Evolutionary conservation across 2,113 vertebrate species (phyloP).

Genomic region (Proteles cristata): DNA sequence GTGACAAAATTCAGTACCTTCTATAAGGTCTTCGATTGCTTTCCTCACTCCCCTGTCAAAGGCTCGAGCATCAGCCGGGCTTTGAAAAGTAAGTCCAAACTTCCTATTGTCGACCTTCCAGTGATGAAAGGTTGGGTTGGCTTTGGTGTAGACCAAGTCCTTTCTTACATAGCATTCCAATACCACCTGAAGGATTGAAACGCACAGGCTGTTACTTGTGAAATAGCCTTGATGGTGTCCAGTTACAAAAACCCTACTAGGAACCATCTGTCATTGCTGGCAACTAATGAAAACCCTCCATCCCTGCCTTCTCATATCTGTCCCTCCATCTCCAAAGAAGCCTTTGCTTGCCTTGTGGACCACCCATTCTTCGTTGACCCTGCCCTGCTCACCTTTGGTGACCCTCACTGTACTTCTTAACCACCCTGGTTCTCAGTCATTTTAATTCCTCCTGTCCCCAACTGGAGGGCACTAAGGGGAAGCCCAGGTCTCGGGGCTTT

Average conservation of each 20-base stretch:
- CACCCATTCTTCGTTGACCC: not conserved
- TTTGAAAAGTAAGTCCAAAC: constrained; percentile 98
- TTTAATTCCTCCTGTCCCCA: not conserved
- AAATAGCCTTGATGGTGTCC: not conserved
- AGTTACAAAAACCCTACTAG: not conserved
- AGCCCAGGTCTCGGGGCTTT: not conserved
- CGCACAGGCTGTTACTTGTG: constrained; percentile 75
- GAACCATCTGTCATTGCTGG: not conserved
- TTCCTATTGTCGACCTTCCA: constrained; percentile 98
- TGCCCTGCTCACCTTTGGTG: not conserved
- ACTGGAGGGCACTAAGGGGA: too few species aligned
- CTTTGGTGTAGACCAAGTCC: constrained; percentile 97
- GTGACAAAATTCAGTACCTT: constrained; percentile 88
- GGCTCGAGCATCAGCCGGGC: constrained; percentile 97
- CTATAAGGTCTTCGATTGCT: constrained; percentile 98
- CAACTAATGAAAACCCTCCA: not conserved
- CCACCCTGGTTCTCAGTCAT: not conserved
- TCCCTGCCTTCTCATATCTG: fast-evolving
- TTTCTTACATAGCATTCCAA: constrained; percentile 98
- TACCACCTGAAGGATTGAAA: constrained; percentile 91
- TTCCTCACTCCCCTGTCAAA: constrained; percentile 98
- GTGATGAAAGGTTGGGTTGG: constrained; percentile 99
- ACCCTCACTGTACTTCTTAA: not conserved
- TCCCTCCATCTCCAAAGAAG: not conserved
- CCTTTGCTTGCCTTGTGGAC: not conserved